Evolutionary conservation across 2,113 vertebrate genomes (phyloP).

Genomic region (Sphyrna mokarran): DNA sequence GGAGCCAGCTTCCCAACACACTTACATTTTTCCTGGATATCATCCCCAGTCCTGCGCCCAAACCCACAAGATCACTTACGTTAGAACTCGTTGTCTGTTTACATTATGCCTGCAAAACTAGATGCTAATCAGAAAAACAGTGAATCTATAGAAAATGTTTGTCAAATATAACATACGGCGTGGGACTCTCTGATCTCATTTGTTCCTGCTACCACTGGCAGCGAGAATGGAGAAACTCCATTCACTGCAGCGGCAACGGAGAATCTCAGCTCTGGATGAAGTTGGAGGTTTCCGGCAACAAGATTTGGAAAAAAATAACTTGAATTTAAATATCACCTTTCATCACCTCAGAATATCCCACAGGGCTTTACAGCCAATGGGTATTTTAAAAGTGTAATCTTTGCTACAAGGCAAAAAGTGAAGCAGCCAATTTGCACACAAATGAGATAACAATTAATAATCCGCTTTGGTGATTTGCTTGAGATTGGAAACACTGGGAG

Average conservation of each 20-base stretch:
- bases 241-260: too few relatives aligned
- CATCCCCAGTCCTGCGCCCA: neutral
- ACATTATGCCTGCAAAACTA: neutral
- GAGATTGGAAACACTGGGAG: too few relatives aligned
- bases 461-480: too few relatives aligned
- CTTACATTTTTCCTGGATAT: neutral
- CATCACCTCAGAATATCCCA: neutral
- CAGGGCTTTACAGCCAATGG: neutral
- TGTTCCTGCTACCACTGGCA: too few relatives aligned
- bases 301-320: neutral
- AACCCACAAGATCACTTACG: neutral
- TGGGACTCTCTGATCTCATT: too few relatives aligned
- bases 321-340: neutral
- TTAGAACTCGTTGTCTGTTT: neutral
- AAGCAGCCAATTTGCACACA: neutral
- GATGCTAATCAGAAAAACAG: neutral
- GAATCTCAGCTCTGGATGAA: too few relatives aligned
- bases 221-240: too few relatives aligned
- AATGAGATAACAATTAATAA: neutral
- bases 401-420: neutral
- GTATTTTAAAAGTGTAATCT: neutral
- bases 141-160: neutral
- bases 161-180: neutral
- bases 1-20: neutral
- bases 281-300: too few relatives aligned